Percentiles rank a stretch among this genome's conserved stretches.
Conservation (phyloP, 2,113 vertebrate species). For the Nycticryphes semicollaris region DNA sequence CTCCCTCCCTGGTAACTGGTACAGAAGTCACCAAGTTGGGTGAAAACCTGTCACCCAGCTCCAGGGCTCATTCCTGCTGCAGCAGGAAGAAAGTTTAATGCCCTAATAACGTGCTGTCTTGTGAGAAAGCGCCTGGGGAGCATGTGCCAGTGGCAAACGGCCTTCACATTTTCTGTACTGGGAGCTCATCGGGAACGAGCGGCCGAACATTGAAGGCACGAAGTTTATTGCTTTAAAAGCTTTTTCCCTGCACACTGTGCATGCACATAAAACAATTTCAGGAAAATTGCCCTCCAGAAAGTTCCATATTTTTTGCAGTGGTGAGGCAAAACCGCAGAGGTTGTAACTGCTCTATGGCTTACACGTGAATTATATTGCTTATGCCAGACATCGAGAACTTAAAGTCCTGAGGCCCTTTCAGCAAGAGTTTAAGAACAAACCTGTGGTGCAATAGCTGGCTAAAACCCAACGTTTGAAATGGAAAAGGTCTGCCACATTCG, state of each 20-base stretch:
- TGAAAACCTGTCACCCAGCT: not conserved
- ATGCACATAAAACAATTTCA: not conserved
- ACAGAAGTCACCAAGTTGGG: not conserved
- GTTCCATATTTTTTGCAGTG: not conserved
- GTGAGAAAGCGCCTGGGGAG: not conserved
- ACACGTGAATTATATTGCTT: not conserved
- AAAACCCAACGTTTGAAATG: not conserved
- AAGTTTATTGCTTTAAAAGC: not conserved
- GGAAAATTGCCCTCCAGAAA: not conserved
- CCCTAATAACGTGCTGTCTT: not conserved
- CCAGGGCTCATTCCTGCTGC: not conserved
- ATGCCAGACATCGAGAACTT: not conserved
- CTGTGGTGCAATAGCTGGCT: not conserved
- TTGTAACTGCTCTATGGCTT: not conserved
- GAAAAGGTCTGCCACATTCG: not conserved
- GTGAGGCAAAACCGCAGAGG: not conserved
- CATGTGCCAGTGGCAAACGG: accelerated
- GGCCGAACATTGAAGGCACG: accelerated
- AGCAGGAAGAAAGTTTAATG: not conserved
- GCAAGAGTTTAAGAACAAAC: not conserved
- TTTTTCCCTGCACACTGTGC: not conserved
- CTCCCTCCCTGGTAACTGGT: not conserved
- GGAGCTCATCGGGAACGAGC: not conserved
- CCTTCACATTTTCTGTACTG: not conserved
- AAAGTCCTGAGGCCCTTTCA: not conserved